phyloP scores from a whole-genome alignment of 2,797 vertebrate species.

The Pseudochirops corinnae region DNA sequence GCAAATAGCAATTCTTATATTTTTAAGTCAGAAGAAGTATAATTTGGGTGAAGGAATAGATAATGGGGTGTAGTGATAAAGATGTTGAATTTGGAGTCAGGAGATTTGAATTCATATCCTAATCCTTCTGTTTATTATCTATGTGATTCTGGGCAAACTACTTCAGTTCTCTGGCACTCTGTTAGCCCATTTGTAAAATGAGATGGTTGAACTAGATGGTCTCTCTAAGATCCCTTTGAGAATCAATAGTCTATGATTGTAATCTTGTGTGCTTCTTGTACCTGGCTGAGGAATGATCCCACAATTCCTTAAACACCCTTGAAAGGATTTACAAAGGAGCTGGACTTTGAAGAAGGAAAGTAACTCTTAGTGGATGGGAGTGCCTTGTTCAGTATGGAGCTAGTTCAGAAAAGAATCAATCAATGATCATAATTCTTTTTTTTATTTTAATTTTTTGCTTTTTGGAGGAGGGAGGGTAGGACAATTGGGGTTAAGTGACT shows the following conservation, averaged over 20 bases:
- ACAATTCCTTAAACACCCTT: not conserved
- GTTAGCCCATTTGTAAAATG: not conserved
- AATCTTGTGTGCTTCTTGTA: not conserved
- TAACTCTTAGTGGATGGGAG: not conserved
- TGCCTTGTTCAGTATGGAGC: not conserved
- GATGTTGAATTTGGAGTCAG: not conserved
- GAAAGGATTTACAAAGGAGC: not conserved
- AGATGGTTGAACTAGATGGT: not conserved
- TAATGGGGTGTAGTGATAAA: not conserved
- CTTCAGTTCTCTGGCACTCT: not conserved
- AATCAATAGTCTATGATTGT: not conserved
- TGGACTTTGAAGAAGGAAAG: slow-evolving; percentile 3
- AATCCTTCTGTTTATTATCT: not conserved
- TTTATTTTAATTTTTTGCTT: too few relatives aligned
- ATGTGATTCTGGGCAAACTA: not conserved
- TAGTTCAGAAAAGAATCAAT: not conserved
- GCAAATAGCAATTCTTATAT: not conserved
- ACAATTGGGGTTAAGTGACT: too few relatives aligned
- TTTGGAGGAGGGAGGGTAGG: too few relatives aligned
- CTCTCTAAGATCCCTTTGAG: not conserved
- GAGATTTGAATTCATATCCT: not conserved
- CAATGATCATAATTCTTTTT: not conserved
- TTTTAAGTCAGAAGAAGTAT: not conserved
- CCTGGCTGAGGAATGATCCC: too few relatives aligned
- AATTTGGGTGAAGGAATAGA: not conserved